Conservation (phyloP, 2,888 invertebrate species). For the Spilosoma lubricipeda region DNA sequence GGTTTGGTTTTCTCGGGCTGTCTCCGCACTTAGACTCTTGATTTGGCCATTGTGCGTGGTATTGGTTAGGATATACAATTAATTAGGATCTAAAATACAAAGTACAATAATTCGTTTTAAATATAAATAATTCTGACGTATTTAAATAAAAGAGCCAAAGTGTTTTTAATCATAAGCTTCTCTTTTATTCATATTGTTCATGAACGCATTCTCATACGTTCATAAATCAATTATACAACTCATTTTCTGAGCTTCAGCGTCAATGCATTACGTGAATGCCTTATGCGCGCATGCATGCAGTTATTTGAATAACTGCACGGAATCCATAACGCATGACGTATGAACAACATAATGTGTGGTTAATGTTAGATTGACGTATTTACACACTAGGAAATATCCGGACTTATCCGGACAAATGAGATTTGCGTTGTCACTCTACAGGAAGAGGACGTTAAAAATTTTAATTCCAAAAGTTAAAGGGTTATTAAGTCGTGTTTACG, state of each 20-base stretch:
- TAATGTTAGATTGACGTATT: no score
- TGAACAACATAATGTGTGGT: not conserved
- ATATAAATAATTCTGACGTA: not conserved
- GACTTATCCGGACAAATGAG: not conserved
- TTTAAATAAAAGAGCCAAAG: not conserved
- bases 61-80: no score
- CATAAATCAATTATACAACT: not conserved
- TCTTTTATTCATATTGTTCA: not conserved
- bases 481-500: slow-evolving; percentile 38
- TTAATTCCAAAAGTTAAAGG: slow-evolving; percentile 45
- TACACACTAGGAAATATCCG: not conserved
- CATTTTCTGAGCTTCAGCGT: not conserved
- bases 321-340: not conserved
- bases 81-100: no score
- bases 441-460: slow-evolving; percentile 40
- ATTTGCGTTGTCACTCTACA: slow-evolving; percentile 7
- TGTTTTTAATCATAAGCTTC: not conserved
- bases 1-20: no score
- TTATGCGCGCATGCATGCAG: not conserved
- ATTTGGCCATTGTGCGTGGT: no score
- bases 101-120: not conserved
- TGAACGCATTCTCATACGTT: not conserved
- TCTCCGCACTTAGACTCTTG: no score
- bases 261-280: not conserved
- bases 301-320: not conserved